Evolutionary conservation across 2,888 invertebrate genomes (phyloP).

Genomic region (Gymnosoma rotundatum): DNA sequence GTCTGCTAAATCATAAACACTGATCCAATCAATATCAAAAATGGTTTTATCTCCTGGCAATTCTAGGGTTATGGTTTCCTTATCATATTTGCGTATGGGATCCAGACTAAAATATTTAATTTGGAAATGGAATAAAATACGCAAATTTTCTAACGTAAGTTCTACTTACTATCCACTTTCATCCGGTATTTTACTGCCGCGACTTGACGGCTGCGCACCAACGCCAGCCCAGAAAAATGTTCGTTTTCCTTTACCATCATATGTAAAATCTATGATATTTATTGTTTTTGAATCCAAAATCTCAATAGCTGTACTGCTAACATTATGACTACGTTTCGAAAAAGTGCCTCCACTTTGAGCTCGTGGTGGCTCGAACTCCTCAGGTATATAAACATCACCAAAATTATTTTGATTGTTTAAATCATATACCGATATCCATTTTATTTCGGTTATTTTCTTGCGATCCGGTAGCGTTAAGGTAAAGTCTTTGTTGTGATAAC

Average conservation of each 20-base stretch:
- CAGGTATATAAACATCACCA: constrained; percentile 94
- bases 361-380: constrained; percentile 93
- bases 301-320: constrained; percentile 88
- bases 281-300: constrained; percentile 92
- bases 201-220: constrained; percentile 92
- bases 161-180: constrained; percentile 95
- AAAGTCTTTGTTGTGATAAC: constrained; percentile 93
- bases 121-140: background rate
- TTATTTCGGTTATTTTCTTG: constrained; percentile 92
- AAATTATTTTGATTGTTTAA: constrained; percentile 93
- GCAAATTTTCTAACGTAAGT: no score
- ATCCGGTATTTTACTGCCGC: constrained; percentile 92
- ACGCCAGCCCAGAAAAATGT: constrained; percentile 95
- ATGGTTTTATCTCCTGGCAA: constrained; percentile 92
- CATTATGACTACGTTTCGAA: constrained; percentile 85
- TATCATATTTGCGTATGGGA: constrained; percentile 87
- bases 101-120: constrained; percentile 86
- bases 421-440: constrained; percentile 95
- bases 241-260: constrained; percentile 89
- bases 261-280: constrained; percentile 88
- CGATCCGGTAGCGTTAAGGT: constrained; percentile 91
- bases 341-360: constrained; percentile 85
- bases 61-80: constrained; percentile 88
- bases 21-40: constrained; percentile 92
- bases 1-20: constrained; percentile 88